Conservation (phyloP, 2,113 vertebrate genomes). For the Actenoides lindsayi region DNA sequence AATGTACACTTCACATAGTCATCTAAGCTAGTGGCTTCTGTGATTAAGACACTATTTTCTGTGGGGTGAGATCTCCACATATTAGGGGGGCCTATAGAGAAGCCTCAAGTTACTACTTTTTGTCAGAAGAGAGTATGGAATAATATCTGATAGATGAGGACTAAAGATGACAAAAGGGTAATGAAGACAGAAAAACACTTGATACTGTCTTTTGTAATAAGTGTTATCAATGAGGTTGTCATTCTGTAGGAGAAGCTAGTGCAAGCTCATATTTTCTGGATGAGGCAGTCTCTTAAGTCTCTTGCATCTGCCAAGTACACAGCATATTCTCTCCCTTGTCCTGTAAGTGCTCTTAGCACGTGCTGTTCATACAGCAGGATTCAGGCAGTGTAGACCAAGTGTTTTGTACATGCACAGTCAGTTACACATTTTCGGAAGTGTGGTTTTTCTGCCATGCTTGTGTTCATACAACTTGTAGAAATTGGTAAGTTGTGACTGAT, state of each 20-base stretch:
- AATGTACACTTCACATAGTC: neutral
- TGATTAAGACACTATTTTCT: neutral
- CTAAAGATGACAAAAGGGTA: neutral
- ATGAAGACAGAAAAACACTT: neutral
- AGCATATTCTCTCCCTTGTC: neutral
- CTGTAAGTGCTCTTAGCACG: neutral
- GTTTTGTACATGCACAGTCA: neutral
- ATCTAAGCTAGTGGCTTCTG: neutral
- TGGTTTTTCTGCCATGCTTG: neutral
- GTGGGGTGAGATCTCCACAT: neutral
- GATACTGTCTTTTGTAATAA: neutral
- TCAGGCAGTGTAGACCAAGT: neutral
- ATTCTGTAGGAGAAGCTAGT: neutral
- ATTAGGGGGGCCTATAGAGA: neutral
- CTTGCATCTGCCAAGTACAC: neutral
- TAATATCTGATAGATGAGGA: neutral
- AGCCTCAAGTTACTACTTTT: neutral
- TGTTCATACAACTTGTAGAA: neutral
- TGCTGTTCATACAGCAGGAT: neutral
- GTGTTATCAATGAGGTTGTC: neutral
- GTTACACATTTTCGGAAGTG: neutral
- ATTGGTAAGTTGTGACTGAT: neutral
- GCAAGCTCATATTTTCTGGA: neutral
- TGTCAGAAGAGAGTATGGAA: neutral
- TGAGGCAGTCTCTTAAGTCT: neutral